Evolutionary conservation across 2,113 vertebrate genomes (phyloP).

Genomic region (Neodon shergylaensis): DNA sequence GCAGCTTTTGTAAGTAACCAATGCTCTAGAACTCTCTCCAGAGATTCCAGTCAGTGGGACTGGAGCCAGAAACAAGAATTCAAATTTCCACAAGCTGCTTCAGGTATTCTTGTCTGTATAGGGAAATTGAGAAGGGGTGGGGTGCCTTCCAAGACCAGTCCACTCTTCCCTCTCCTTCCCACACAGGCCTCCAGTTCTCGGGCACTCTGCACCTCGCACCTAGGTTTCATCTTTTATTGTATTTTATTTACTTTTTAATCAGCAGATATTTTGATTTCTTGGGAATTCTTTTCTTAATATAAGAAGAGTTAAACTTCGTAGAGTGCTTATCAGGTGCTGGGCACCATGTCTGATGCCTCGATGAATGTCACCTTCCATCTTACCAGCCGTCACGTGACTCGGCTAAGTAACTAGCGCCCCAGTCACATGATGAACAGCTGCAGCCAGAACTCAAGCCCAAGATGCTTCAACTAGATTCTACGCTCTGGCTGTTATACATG

Average conservation of each 20-base stretch:
- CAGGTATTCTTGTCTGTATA: neutral
- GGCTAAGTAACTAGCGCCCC: neutral
- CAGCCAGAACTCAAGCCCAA: neutral
- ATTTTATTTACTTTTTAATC: neutral
- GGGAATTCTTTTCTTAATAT: neutral
- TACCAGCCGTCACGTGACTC: no score
- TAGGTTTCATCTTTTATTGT: neutral
- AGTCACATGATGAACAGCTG: neutral
- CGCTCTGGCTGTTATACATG: neutral
- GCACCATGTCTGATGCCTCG: neutral
- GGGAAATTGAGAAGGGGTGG: neutral
- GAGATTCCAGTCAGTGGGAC: neutral
- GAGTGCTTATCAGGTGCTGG: neutral
- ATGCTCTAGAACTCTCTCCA: neutral
- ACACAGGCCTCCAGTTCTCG: neutral
- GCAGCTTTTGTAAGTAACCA: neutral
- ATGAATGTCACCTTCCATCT: neutral
- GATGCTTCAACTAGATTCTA: neutral
- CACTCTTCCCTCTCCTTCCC: neutral
- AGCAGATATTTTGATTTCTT: constrained; percentile 3
- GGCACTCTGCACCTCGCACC: neutral
- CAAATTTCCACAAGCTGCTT: neutral
- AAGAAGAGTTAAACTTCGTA: neutral
- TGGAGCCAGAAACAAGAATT: neutral
- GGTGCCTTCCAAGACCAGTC: neutral